phyloP scores from a whole-genome alignment of 2,797 vertebrate species.

The Eulemur rubriventer region DNA sequence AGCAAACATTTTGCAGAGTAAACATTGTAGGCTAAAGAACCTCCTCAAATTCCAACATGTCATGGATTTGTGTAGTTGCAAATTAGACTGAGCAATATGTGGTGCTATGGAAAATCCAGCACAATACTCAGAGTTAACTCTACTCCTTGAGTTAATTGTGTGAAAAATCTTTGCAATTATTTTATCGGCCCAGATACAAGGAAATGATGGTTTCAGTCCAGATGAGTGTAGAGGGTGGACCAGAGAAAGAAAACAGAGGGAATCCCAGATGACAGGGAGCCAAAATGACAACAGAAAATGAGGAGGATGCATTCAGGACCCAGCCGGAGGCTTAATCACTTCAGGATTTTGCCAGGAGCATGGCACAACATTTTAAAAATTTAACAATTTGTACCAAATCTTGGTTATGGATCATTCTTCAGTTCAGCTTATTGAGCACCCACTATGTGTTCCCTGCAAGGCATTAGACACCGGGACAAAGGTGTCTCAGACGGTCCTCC shows the following conservation, averaged over 20 bases:
- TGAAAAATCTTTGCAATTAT: constrained; percentile 16
- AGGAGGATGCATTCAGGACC: background rate
- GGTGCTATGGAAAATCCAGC: background rate
- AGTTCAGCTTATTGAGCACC: background rate
- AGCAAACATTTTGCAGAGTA: constrained; percentile 4
- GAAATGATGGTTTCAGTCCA: background rate
- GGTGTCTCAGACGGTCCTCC: background rate
- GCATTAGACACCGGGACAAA: background rate
- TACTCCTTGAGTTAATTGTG: background rate
- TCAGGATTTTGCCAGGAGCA: background rate
- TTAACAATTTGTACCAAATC: background rate
- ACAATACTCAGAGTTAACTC: background rate
- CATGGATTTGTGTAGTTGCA: background rate
- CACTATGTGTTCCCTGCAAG: background rate
- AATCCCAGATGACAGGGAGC: background rate
- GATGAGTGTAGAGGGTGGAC: background rate
- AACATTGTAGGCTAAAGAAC: background rate
- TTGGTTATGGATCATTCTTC: background rate
- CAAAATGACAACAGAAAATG: background rate
- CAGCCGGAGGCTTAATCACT: background rate
- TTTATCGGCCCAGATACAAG: background rate
- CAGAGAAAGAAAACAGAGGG: background rate
- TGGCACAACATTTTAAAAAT: background rate
- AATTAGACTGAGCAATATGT: background rate
- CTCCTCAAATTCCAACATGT: constrained; percentile 11